Conservation (phyloP, 2,113 vertebrate genomes). For the Corythornis vintsioides region DNA sequence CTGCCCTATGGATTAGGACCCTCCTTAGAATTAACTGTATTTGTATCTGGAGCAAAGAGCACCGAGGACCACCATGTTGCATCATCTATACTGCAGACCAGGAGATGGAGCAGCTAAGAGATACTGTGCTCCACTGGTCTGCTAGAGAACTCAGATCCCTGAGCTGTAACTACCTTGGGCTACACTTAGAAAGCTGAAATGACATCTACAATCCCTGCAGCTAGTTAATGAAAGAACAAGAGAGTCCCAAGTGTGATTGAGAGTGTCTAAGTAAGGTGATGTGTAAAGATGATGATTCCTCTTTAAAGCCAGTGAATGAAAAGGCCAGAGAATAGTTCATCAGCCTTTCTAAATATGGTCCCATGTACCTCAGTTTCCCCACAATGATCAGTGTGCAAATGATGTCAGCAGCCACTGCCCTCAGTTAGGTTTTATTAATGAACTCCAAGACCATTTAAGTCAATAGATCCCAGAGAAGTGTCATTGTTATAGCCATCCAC, state of each 20-base stretch:
- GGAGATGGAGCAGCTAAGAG: neutral
- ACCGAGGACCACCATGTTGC: neutral
- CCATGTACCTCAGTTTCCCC: neutral
- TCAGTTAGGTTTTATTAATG: neutral
- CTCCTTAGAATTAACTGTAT: neutral
- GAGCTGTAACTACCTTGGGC: neutral
- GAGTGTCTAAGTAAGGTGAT: neutral
- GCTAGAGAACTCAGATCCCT: neutral
- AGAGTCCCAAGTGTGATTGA: neutral
- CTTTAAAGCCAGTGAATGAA: neutral
- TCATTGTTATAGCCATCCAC: neutral
- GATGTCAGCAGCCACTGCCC: neutral
- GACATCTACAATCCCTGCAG: neutral
- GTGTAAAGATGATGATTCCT: neutral
- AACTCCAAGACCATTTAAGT: neutral
- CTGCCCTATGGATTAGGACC: rapidly evolving
- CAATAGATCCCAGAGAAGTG: neutral
- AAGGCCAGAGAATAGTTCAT: neutral
- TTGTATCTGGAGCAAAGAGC: neutral
- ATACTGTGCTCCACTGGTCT: neutral
- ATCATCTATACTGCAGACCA: neutral
- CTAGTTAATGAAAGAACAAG: neutral
- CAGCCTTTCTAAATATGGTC: neutral
- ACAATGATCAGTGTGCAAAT: neutral
- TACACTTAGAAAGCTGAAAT: neutral